Evolutionary conservation across 2,113 vertebrate genomes (phyloP), one percentile per base, ranked within the genome.

Genomic region (Vulpes lagopus): DNA sequence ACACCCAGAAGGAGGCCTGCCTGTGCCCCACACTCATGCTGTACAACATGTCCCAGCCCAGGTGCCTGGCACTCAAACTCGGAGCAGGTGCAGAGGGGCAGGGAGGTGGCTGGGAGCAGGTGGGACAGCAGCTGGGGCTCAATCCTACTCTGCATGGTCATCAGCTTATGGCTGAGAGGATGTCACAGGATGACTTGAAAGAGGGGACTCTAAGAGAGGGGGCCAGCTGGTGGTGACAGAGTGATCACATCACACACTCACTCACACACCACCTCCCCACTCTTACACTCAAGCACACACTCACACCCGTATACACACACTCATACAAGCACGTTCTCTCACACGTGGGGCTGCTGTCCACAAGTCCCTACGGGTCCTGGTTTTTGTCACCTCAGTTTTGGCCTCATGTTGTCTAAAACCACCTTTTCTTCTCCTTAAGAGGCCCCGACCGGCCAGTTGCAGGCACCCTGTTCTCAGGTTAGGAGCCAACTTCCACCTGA

Each of bases 111-210:
- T 5, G 19, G 59, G 25, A 16, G 30, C 20, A 51, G 62, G 8
- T 0, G 22, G 74, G 19, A 62, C 49, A 60, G 69, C 2, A 3
- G 35, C 27, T 27, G 74, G 17, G 38, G 25, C 25, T 32, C 30
- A 0, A 10, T 11, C 11, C 57, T 59, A 30, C 35, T 83, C 43
- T 11, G 0, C 2, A 12, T 38, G 78, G 8, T 38, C 9, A 1
- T 64, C 35, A 67, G 32, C 38, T 71, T 5, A 78, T 10, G 38
- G 53, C 22, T 60, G 59, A 71, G 53, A 80, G 38, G 53, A 32
- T 3, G 25, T 27, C 30, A 22, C 51, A 89, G 91, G 51, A 38
- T 35, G 73, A 22, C 27, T 30, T 3, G 22, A 20, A 92, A 73
- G 43, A 53, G 17, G 53, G 65, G 3, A 8, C n/a, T 32, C 0